These are phyloP conservation scores for Struthidea cinerea DNA, from an alignment of 2,113 vertebrate genomes.

Conservation along the genomic window DNA sequence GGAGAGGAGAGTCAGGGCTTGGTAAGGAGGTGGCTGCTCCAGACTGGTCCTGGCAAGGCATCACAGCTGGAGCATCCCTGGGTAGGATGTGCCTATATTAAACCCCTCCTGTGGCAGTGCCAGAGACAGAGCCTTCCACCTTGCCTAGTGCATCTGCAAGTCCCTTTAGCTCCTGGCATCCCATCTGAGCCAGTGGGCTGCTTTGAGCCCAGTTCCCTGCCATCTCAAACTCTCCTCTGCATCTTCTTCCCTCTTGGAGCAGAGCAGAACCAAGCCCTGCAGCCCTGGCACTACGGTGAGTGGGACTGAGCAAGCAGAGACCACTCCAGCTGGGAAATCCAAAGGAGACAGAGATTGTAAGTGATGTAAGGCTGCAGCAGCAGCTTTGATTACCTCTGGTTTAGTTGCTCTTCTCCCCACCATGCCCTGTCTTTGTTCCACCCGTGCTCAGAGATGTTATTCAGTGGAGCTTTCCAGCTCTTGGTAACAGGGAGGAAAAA, in stretches of 20 bases:
- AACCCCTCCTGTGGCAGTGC: background rate
- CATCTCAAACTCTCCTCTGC: background rate
- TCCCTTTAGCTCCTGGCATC: background rate
- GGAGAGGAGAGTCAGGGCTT: background rate
- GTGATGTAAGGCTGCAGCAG: background rate
- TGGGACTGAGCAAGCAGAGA: background rate
- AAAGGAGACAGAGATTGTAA: background rate
- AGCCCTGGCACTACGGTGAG: rapidly evolving
- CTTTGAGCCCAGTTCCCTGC: background rate
- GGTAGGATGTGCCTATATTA: background rate
- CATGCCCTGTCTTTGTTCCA: conserved; percentile 2
- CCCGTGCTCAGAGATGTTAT: background rate
- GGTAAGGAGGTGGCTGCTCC: background rate
- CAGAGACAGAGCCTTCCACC: background rate
- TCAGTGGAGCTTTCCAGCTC: conserved; percentile 21
- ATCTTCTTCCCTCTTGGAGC: background rate
- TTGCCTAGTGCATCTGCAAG: background rate
- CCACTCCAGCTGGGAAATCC: background rate
- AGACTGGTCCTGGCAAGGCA: background rate
- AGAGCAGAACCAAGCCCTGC: background rate
- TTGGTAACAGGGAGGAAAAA: background rate
- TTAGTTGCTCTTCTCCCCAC: background rate
- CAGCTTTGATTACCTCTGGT: conserved; percentile 34
- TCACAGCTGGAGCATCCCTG: background rate
- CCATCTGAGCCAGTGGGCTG: background rate